Evolutionary conservation across 64 coral and sea anemone species (phyloP), one percentile per base, ranked within the genome.

Genomic region (Montipora sp.): DNA sequence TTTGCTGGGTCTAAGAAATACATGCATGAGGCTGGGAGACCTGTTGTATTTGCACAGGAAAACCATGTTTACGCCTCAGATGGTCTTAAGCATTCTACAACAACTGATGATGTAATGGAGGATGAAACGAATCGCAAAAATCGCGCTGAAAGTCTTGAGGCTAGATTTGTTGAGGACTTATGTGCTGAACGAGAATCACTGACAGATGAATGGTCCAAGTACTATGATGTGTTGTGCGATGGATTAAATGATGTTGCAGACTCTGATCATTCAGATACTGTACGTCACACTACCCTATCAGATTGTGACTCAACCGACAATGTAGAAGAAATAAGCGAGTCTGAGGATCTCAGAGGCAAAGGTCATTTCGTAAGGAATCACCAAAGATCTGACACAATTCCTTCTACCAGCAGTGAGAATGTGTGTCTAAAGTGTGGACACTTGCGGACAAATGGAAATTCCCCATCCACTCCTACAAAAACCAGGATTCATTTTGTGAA

Each of bases 161-260:
- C 70, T 14, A 80, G 51, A 47, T 98, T 98, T 50, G 15, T 98
- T 22, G 84, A 98, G 46, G 92, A 98, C 67, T 78, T 98, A n/a
- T 98, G 63, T 63, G 92, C 44, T 44, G 77, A 73, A 53, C 75
- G 95, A 5, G 95, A 98, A 88, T 91, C 61, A n/a, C 59, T 58
- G 22, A 53, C 79, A 55, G 95, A 98, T 51, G 89, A 93, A 21
- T 98, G 95, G 95, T 75, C 80, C 46, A 92, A 89, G 60, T 98
- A 98, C 73, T 94, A 93, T 80, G 72, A 98, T 48, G 16, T 98
- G 0, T 23, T 85, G 19, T 48, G 10, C 19, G 27, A 18, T 49
- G 82, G 65, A 22, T 71, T 85, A 71, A 67, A 46, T 22, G 63
- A 85, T 13, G 45, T 49, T 27, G 45, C 18, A 23, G 8, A 18